phyloP scores from a whole-genome alignment of 2,113 vertebrate species.

The Arvicanthis niloticus region DNA sequence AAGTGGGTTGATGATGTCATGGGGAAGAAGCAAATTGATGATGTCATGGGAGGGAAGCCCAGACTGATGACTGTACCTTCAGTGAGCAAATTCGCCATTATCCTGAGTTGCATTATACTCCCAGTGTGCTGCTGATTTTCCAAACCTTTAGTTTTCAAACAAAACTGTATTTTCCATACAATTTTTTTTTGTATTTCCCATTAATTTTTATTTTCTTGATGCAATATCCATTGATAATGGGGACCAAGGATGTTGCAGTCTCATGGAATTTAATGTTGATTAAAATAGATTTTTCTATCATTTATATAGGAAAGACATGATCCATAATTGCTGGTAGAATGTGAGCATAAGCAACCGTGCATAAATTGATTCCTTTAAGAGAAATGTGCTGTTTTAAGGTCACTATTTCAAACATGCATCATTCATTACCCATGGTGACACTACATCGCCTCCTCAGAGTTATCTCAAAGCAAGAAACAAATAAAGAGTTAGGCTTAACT shows the following conservation, averaged over 20 bases:
- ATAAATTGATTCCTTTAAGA: slow-evolving; percentile 79
- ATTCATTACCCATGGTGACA: slow-evolving; percentile 79
- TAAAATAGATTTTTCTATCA: slow-evolving; percentile 79
- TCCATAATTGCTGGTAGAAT: slow-evolving; percentile 73
- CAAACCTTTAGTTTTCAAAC: slow-evolving; percentile 45
- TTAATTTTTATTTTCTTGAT: slow-evolving; percentile 67
- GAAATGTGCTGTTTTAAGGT: slow-evolving; percentile 77
- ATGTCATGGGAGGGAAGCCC: background rate
- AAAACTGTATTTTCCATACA: background rate
- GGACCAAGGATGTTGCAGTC: slow-evolving; percentile 49
- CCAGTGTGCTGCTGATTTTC: background rate
- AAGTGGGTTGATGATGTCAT: too few species aligned
- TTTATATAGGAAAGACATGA: slow-evolving; percentile 71
- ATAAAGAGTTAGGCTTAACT: slow-evolving; percentile 59
- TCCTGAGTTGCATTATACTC: background rate
- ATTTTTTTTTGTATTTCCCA: background rate
- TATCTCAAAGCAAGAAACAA: slow-evolving; percentile 74
- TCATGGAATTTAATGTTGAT: slow-evolving; percentile 72
- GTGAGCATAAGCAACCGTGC: slow-evolving; percentile 63
- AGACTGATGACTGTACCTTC: background rate
- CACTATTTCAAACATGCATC: slow-evolving; percentile 76
- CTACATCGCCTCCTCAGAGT: slow-evolving; percentile 67
- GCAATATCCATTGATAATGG: slow-evolving; percentile 34
- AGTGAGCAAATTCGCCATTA: background rate
- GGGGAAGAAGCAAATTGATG: too few species aligned